Percentiles rank a stretch among this genome's conserved stretches.
phyloP scores from a whole-genome alignment of 1,140 invertebrate species.

The Elymnias hypermnestra region DNA sequence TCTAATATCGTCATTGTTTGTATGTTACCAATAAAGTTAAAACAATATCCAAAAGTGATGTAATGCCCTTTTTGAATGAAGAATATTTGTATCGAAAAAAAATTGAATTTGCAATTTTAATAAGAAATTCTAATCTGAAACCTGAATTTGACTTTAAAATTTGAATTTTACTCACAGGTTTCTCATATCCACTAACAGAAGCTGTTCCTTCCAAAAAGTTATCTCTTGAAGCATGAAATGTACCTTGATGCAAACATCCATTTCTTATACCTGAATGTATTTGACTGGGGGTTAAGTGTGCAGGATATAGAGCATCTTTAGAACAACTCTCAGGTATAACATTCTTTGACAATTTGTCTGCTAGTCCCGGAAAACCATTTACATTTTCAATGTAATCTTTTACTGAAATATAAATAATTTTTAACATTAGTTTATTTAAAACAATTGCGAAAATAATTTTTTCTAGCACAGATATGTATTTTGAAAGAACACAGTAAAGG shows the following conservation, averaged over 20 bases:
- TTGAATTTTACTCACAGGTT: conserved; percentile 83
- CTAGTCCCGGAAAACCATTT: conserved; percentile 78
- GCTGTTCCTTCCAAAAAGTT: conserved; percentile 97
- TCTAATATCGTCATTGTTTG: too few species aligned
- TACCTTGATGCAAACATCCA: conserved; percentile 88
- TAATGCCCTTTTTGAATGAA: too few species aligned
- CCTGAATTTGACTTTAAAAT: too few species aligned
- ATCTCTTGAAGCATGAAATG: conserved; percentile 89
- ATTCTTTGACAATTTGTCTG: conserved; percentile 88
- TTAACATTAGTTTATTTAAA: neutral
- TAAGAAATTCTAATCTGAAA: too few species aligned
- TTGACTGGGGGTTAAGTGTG: conserved; percentile 87
- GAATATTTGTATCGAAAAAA: too few species aligned
- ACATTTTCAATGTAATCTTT: conserved; percentile 85
- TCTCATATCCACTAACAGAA: conserved; percentile 85
- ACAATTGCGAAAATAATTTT: conserved; percentile 18
- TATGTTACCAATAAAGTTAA: too few species aligned
- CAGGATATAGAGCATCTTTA: conserved; percentile 86
- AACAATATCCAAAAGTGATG: too few species aligned
- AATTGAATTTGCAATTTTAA: too few species aligned
- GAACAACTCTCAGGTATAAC: conserved; percentile 79
- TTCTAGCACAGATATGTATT: too few species aligned
- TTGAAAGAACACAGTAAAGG: too few species aligned
- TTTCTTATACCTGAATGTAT: conserved; percentile 88
- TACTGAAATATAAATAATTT: conserved; percentile 68